Evolutionary conservation across 2,888 invertebrate genomes (phyloP).

Genomic region (Sturmia bella): DNA sequence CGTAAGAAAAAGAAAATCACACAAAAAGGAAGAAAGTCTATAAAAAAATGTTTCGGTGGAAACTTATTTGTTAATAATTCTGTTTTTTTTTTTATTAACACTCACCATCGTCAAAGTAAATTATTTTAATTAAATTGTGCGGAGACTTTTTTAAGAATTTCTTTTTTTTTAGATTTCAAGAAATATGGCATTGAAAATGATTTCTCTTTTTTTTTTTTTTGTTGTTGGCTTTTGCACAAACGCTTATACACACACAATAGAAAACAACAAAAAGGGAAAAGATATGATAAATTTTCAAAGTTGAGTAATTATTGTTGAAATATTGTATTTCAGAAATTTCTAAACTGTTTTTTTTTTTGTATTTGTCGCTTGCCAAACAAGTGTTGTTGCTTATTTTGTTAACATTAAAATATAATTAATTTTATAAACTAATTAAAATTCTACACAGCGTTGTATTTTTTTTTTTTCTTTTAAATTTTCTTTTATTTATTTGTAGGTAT

Average conservation of each 20-base stretch:
- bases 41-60: neutral
- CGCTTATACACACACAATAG: slow-evolving; percentile 33
- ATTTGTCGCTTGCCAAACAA: slow-evolving; percentile 22
- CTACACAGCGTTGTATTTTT: slow-evolving; percentile 6
- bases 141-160: slow-evolving; percentile 1
- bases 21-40: neutral
- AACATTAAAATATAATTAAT: neutral
- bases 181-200: neutral
- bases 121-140: slow-evolving; percentile 2
- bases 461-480: neutral
- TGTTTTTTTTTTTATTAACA: slow-evolving; percentile 1
- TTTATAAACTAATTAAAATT: slow-evolving; percentile 49
- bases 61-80: neutral
- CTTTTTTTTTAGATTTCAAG: slow-evolving; percentile 10
- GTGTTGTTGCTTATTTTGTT: slow-evolving; percentile 39
- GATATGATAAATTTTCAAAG: slow-evolving; percentile 59
- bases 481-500: neutral
- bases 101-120: neutral
- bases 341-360: slow-evolving; percentile 18
- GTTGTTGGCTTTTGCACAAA: slow-evolving; percentile 4
- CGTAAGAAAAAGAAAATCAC: slow-evolving; percentile 3
- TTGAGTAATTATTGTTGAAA: slow-evolving; percentile 60
- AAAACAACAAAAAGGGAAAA: slow-evolving; percentile 15
- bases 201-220: slow-evolving; percentile 19
- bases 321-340: slow-evolving; percentile 12